Percentiles rank a stretch among this genome's conserved stretches.
phyloP scores from a whole-genome alignment of 1,140 invertebrate species.

The Cherax quadricarinatus region DNA sequence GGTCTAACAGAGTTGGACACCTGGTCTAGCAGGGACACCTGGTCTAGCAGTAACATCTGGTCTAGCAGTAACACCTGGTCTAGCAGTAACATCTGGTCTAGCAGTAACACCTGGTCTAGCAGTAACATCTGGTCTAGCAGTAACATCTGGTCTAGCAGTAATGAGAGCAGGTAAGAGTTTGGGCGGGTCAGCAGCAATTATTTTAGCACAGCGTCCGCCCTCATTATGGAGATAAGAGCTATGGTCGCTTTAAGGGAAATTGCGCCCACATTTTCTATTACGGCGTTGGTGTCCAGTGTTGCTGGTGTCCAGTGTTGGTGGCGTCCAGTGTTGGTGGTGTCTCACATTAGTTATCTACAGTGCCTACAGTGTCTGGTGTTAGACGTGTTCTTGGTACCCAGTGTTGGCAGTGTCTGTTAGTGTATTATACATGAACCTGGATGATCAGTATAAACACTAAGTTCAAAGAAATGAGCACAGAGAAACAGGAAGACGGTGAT shows the following conservation, averaged over 20 bases:
- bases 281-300: neutral
- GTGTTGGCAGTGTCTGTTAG: too few relatives aligned
- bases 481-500: too few relatives aligned
- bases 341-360: neutral
- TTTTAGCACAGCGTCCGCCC: neutral
- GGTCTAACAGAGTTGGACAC: too few relatives aligned
- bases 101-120: too few relatives aligned
- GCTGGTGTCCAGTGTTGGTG: neutral
- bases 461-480: too few relatives aligned
- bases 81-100: too few relatives aligned
- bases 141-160: neutral
- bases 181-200: constrained; percentile 16
- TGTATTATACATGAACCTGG: too few relatives aligned
- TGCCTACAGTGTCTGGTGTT: neutral
- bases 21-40: too few relatives aligned
- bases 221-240: constrained; percentile 9
- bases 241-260: constrained; percentile 11
- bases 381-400: too few relatives aligned
- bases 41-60: too few relatives aligned
- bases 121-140: neutral
- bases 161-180: neutral
- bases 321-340: neutral
- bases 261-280: neutral
- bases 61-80: too few relatives aligned
- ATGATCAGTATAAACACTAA: too few relatives aligned